Evolutionary conservation across 2,113 vertebrate genomes (phyloP).

Genomic region (Crotalus helleri): DNA sequence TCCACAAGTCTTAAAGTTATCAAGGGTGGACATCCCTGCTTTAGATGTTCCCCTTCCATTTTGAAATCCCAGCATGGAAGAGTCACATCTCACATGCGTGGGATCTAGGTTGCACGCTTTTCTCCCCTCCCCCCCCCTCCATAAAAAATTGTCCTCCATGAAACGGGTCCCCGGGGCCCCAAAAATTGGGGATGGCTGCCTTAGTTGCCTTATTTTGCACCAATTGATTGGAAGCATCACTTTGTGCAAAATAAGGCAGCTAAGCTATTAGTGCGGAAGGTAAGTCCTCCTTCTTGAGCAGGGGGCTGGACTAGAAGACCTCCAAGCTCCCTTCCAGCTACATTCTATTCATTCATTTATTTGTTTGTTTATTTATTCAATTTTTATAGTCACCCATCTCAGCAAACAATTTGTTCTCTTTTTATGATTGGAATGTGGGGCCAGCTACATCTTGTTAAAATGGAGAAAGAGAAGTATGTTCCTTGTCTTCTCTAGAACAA

Average conservation of each 20-base stretch:
- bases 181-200: fast-evolving
- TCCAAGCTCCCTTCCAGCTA: no score
- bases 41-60: background rate
- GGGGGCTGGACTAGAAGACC: no score
- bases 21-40: background rate
- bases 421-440: background rate
- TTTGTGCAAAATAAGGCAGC: background rate
- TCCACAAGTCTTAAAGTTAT: background rate
- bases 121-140: no score
- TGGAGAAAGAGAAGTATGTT: background rate
- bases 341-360: no score
- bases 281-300: background rate
- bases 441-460: background rate
- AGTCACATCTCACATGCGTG: background rate
- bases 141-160: background rate
- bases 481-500: background rate
- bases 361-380: no score
- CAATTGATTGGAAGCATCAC: background rate
- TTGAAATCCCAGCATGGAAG: background rate
- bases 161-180: no score
- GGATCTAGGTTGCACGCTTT: no score
- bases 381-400: no score
- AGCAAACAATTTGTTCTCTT: background rate
- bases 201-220: background rate
- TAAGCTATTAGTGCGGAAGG: background rate